Percentiles rank a stretch among this genome's conserved stretches.
phyloP scores from a whole-genome alignment of 2,888 invertebrate genomes.

The Drosophila algonquin region DNA sequence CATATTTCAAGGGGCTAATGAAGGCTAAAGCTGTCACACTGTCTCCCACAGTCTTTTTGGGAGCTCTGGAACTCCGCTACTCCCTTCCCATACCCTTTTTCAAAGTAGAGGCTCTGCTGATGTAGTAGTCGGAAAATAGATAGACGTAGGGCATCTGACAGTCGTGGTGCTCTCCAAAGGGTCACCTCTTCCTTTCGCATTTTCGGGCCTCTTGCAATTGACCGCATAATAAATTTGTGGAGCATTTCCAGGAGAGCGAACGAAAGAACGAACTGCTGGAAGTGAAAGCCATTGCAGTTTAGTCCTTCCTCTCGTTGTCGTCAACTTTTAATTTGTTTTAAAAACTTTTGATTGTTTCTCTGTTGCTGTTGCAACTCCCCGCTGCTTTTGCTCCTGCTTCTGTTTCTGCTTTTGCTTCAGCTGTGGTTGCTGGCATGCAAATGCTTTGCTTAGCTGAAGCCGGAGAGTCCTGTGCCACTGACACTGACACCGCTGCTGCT shows the following conservation, averaged over 20 bases:
- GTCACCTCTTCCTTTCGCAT: too few species aligned
- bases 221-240: slow-evolving; percentile 71
- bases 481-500: neutral
- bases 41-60: too few species aligned
- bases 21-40: slow-evolving; percentile 5
- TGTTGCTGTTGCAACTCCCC: neutral
- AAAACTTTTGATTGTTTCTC: slow-evolving; percentile 77
- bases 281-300: slow-evolving; percentile 23
- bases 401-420: slow-evolving; percentile 21
- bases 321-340: slow-evolving; percentile 79
- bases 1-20: slow-evolving; percentile 12
- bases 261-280: neutral
- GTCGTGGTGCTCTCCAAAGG: neutral
- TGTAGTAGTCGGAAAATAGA: too few species aligned
- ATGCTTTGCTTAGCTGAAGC: slow-evolving; percentile 39
- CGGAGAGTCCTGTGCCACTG: neutral
- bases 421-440: slow-evolving; percentile 63
- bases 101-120: too few species aligned
- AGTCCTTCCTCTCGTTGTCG: slow-evolving; percentile 43
- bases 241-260: slow-evolving; percentile 50
- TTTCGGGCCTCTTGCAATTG: slow-evolving; percentile 62
- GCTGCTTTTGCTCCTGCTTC: slow-evolving; percentile 38
- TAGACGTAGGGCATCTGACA: neutral
- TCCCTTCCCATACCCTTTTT: too few species aligned
- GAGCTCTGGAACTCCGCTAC: too few species aligned